A percentile compares a stretch with the other conserved stretches of the same genome.
Evolutionary conservation across 2,113 vertebrate genomes (phyloP).

Genomic region (Cervus canadensis): DNA sequence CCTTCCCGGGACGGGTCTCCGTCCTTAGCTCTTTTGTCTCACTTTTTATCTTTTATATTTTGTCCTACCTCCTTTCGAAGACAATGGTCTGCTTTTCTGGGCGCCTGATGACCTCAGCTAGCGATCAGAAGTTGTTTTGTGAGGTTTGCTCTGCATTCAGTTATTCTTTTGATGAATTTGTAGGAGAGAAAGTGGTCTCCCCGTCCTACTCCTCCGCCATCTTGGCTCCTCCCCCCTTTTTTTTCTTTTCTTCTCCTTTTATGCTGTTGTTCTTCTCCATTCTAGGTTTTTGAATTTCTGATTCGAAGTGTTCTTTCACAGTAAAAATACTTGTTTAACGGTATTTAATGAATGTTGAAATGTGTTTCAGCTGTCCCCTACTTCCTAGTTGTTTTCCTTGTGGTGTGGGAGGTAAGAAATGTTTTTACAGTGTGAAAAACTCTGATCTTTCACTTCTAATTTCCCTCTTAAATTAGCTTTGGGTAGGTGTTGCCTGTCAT

Average conservation of each 20-base stretch:
- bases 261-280: neutral
- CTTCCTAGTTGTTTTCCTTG: neutral
- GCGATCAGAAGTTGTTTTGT: no score
- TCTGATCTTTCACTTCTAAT: conserved; percentile 29
- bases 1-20: no score
- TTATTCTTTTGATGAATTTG: no score
- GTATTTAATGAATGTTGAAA: neutral
- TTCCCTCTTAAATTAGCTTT: conserved; percentile 19
- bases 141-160: no score
- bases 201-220: no score
- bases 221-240: no score
- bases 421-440: neutral
- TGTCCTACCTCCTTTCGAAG: no score
- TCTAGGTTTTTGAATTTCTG: neutral
- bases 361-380: neutral
- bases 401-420: neutral
- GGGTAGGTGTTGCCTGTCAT: conserved; percentile 15
- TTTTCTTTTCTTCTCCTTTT: neutral
- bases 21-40: no score
- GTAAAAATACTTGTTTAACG: neutral
- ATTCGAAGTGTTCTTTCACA: neutral
- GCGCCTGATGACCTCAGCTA: no score
- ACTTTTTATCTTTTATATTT: no score
- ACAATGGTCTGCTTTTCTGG: no score
- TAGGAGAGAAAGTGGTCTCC: no score